phyloP scores from a whole-genome alignment of 2,888 invertebrate genomes.

The Drosophila limbata region DNA sequence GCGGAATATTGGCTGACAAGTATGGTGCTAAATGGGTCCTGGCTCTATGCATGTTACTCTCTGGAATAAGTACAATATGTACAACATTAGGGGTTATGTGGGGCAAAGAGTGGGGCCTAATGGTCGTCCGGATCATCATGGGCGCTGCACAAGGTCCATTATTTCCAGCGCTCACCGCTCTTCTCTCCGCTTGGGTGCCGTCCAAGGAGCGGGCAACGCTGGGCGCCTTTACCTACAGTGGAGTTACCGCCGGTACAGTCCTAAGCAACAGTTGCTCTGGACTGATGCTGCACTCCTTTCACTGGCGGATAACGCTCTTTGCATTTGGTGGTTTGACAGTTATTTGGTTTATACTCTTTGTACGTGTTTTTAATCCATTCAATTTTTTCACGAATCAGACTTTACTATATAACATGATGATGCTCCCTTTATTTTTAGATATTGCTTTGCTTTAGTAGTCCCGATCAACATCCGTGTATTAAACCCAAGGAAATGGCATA shows the following conservation, averaged over 20 bases:
- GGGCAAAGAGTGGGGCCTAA: conserved; percentile 86
- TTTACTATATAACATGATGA: neutral
- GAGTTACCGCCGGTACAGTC: conserved; percentile 88
- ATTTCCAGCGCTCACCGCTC: conserved; percentile 91
- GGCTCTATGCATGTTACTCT: conserved; percentile 90
- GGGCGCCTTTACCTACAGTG: conserved; percentile 91
- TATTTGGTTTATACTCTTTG: conserved; percentile 89
- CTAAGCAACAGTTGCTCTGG: conserved; percentile 88
- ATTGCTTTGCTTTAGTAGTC: conserved; percentile 87
- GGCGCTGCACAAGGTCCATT: conserved; percentile 94
- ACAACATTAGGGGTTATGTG: conserved; percentile 26
- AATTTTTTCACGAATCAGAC: neutral
- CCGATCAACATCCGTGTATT: conserved; percentile 89
- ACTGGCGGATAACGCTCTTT: conserved; percentile 91
- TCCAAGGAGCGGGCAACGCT: conserved; percentile 90
- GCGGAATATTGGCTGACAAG: conserved; percentile 91
- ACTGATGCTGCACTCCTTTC: conserved; percentile 87
- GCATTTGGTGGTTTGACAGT: conserved; percentile 89
- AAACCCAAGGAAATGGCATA: conserved; percentile 88
- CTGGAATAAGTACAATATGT: conserved; percentile 85
- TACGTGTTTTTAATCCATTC: conserved; percentile 73
- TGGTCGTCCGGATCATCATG: conserved; percentile 89
- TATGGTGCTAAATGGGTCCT: conserved; percentile 93
- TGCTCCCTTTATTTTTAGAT: conserved; percentile 82
- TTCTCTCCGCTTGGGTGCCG: conserved; percentile 92